phyloP scores from a whole-genome alignment of 2,797 vertebrate species.

The Esox lucius region DNA sequence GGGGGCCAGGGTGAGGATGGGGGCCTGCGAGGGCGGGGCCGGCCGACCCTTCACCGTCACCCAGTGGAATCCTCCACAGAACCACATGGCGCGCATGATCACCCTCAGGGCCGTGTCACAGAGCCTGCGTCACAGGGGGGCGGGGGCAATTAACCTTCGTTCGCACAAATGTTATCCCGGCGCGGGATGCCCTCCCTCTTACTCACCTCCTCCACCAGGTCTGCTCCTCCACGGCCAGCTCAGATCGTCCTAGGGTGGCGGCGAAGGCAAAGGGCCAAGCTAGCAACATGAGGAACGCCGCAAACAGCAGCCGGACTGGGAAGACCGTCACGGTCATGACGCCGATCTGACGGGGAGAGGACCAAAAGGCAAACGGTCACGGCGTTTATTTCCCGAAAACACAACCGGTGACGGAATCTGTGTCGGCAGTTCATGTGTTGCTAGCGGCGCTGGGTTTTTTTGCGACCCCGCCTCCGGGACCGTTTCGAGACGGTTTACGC shows the following conservation, averaged over 20 bases:
- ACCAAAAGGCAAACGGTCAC: background rate
- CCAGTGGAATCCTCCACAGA: slow-evolving; percentile 94
- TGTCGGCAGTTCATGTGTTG: too few relatives aligned
- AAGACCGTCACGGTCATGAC: slow-evolving; percentile 96
- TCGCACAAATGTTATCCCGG: too few relatives aligned
- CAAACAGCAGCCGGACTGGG: slow-evolving; percentile 89
- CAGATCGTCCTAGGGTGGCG: slow-evolving; percentile 83
- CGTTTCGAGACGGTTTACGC: too few relatives aligned
- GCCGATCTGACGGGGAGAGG: slow-evolving; percentile 77
- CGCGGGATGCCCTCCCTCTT: background rate
- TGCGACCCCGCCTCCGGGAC: too few relatives aligned
- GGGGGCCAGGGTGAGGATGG: slow-evolving; percentile 92
- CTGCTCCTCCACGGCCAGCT: slow-evolving; percentile 81
- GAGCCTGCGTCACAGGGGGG: slow-evolving; percentile 61
- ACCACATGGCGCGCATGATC: slow-evolving; percentile 98
- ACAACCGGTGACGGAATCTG: background rate
- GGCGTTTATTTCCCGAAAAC: background rate
- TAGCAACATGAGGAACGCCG: slow-evolving; percentile 95
- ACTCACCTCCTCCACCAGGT: slow-evolving; percentile 90
- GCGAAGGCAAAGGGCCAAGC: slow-evolving; percentile 96
- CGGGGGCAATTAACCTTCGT: too few relatives aligned
- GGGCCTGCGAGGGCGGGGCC: slow-evolving; percentile 85
- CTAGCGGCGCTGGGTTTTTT: too few relatives aligned
- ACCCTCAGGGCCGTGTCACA: slow-evolving; percentile 87
- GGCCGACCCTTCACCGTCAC: slow-evolving; percentile 89